A percentile compares a stretch with the other conserved stretches of the same genome.
Evolutionary conservation across 2,797 vertebrate species (phyloP).

Genomic region (Picus viridis): DNA sequence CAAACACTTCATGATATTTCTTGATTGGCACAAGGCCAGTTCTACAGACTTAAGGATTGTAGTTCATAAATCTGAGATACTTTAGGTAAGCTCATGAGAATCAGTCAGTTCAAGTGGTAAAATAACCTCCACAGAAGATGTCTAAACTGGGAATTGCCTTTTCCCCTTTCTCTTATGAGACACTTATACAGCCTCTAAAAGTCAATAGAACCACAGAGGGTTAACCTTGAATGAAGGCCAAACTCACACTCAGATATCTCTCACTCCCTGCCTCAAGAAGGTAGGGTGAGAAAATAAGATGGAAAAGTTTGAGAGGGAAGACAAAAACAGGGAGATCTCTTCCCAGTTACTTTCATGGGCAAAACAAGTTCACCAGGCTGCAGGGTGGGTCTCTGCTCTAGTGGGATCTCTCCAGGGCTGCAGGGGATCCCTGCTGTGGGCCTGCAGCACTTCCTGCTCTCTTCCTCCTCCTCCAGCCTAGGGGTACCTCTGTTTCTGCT

Average conservation of each 20-base stretch:
- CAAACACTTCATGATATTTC: not conserved
- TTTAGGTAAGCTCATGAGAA: not conserved
- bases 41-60: not conserved
- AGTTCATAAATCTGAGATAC: not conserved
- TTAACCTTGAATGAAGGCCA: not conserved
- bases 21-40: not conserved
- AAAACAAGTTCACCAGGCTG: not conserved
- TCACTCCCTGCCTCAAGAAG: not conserved
- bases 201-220: not conserved
- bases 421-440: not conserved
- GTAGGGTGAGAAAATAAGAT: accelerated
- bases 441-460: not conserved
- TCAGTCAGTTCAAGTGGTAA: not conserved
- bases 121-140: not conserved
- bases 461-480: accelerated
- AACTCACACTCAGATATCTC: not conserved
- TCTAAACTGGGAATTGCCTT: not conserved
- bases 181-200: not conserved
- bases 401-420: too few species aligned
- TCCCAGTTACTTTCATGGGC: accelerated
- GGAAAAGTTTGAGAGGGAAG: not conserved
- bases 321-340: not conserved
- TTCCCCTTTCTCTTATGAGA: not conserved
- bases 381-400: too few species aligned
- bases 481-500: not conserved